phyloP scores from a whole-genome alignment of 2,888 invertebrate species.

The Amphipoea oculea region DNA sequence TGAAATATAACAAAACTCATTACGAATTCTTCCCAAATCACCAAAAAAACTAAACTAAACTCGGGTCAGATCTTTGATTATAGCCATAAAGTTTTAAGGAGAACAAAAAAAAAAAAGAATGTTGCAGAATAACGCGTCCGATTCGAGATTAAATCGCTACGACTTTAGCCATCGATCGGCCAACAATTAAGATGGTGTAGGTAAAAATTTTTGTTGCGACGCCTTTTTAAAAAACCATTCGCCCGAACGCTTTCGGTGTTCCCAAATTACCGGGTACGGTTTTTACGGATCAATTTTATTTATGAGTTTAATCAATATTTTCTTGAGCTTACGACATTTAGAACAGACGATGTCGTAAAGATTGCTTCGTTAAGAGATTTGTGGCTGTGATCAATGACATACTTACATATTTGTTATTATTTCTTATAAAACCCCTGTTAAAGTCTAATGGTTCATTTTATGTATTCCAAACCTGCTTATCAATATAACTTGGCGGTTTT shows the following conservation, averaged over 20 bases:
- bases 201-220: slow-evolving; percentile 74
- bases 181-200: slow-evolving; percentile 78
- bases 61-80: slow-evolving; percentile 43
- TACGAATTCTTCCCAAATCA: slow-evolving; percentile 25
- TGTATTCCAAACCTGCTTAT: slow-evolving; percentile 23
- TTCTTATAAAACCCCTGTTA: slow-evolving; percentile 5
- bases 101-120: slow-evolving; percentile 47
- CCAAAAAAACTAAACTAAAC: slow-evolving; percentile 42
- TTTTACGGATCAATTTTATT: slow-evolving; percentile 65
- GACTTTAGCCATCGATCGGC: slow-evolving; percentile 75
- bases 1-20: slow-evolving; percentile 35
- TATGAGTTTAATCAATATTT: slow-evolving; percentile 68
- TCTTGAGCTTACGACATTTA: slow-evolving; percentile 53
- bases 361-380: slow-evolving; percentile 50
- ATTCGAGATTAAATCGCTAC: slow-evolving; percentile 74
- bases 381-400: slow-evolving; percentile 29
- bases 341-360: slow-evolving; percentile 42
- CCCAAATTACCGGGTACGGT: slow-evolving; percentile 68
- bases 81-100: slow-evolving; percentile 50
- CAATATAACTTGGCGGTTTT: slow-evolving; percentile 22
- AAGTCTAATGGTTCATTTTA: slow-evolving; percentile 9
- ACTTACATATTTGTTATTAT: slow-evolving; percentile 27
- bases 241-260: slow-evolving; percentile 71
- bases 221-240: slow-evolving; percentile 75
- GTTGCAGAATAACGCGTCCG: slow-evolving; percentile 71